Conservation (phyloP, 2,797 vertebrate genomes). For the Basileuterus tristriatus region DNA sequence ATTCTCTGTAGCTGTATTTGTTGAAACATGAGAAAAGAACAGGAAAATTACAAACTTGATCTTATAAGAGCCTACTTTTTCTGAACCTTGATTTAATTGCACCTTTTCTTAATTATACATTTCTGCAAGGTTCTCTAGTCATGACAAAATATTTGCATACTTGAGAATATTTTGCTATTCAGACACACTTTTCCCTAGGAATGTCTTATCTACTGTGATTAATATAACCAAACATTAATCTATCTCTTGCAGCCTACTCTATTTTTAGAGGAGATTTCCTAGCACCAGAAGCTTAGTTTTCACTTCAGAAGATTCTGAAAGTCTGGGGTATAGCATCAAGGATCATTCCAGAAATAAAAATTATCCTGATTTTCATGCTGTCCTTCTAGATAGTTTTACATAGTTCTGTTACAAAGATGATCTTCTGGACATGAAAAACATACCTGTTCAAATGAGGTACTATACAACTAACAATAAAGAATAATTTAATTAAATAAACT, state of each 20-base stretch:
- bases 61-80: neutral
- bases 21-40: constrained; percentile 35
- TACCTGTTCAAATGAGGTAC: neutral
- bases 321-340: neutral
- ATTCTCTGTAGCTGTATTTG: constrained; percentile 89
- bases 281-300: neutral
- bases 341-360: neutral
- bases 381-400: neutral
- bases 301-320: neutral
- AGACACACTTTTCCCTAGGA: neutral
- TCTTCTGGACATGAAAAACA: neutral
- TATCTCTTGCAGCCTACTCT: neutral
- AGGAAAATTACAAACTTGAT: constrained; percentile 15
- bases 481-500: neutral
- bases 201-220: neutral
- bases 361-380: neutral
- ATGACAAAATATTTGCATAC: neutral
- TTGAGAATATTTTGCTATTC: neutral
- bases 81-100: neutral
- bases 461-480: neutral
- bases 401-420: neutral
- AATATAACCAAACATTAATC: neutral
- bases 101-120: neutral
- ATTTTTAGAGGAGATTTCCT: neutral
- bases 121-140: neutral